Evolutionary conservation across 2,113 vertebrate species (phyloP).

Genomic region (Prochilodus magdalenae): DNA sequence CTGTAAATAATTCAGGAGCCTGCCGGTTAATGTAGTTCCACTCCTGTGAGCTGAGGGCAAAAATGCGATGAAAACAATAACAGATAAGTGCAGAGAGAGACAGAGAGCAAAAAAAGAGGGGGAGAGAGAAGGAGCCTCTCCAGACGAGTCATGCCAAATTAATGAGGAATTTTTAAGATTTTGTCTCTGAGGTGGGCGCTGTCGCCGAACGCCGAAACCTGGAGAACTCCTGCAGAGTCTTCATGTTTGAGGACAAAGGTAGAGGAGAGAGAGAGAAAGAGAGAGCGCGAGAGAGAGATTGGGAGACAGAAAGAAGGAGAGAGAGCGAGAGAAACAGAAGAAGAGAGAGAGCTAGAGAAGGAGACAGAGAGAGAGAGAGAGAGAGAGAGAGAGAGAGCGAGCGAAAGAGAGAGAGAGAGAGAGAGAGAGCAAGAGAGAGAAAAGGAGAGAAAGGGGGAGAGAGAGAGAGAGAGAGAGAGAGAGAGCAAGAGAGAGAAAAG

Average conservation of each 20-base stretch:
- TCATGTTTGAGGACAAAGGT: conserved; percentile 5
- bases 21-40: conserved; percentile 51
- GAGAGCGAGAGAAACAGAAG: too few species aligned
- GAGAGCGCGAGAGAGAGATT: too few species aligned
- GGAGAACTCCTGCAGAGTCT: neutral
- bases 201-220: neutral
- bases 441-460: too few species aligned
- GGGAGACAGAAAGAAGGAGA: too few species aligned
- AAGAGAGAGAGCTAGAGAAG: too few species aligned
- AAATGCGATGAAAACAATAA: conserved; percentile 44
- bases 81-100: conserved; percentile 6
- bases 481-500: too few species aligned
- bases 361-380: too few species aligned
- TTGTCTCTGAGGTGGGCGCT: conserved; percentile 5
- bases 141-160: conserved; percentile 23
- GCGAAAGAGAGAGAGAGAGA: too few species aligned
- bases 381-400: too few species aligned
- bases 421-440: too few species aligned
- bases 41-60: conserved; percentile 32
- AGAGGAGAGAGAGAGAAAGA: neutral
- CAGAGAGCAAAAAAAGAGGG: neutral
- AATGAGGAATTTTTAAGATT: conserved; percentile 9
- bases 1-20: conserved; percentile 58
- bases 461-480: too few species aligned
- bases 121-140: neutral